phyloP scores from a whole-genome alignment of 2,888 invertebrate species.

The Hetaerina titia region DNA sequence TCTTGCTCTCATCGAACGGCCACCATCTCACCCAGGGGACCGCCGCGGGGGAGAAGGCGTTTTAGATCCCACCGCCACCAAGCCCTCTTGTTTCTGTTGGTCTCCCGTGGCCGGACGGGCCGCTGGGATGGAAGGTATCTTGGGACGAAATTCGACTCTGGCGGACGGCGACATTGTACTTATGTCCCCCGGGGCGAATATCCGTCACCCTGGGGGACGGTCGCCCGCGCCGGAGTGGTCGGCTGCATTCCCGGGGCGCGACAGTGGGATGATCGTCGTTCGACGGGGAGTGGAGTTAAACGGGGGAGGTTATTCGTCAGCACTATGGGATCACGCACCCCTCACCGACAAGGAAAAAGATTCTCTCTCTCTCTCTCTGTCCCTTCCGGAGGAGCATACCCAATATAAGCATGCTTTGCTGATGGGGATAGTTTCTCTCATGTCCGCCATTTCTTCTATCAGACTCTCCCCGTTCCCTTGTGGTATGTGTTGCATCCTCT shows the following conservation, averaged over 20 bases:
- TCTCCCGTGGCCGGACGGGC: not conserved
- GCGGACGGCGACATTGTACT: not conserved
- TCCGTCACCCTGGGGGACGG: not conserved
- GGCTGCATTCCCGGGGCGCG: not conserved
- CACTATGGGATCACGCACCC: not conserved
- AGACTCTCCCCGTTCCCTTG: no score
- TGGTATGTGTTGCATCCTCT: no score
- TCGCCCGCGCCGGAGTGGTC: not conserved
- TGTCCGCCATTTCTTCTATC: no score
- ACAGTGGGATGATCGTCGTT: no score
- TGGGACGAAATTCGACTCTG: slow-evolving; percentile 4
- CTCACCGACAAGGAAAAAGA: not conserved
- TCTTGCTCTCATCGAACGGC: not conserved
- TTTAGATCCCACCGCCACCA: not conserved
- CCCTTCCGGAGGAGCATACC: not conserved
- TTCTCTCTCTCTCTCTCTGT: not conserved
- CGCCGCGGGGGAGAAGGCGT: not conserved
- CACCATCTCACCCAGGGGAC: no score
- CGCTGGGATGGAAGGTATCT: not conserved
- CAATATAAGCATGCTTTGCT: no score
- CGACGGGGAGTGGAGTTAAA: not conserved
- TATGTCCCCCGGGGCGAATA: not conserved
- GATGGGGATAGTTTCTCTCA: no score
- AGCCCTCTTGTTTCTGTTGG: not conserved
- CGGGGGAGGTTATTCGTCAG: not conserved